Base-by-base conservation (phyloP, 2,113 vertebrate genomes). In the Sigmodon hispidus region DNA sequence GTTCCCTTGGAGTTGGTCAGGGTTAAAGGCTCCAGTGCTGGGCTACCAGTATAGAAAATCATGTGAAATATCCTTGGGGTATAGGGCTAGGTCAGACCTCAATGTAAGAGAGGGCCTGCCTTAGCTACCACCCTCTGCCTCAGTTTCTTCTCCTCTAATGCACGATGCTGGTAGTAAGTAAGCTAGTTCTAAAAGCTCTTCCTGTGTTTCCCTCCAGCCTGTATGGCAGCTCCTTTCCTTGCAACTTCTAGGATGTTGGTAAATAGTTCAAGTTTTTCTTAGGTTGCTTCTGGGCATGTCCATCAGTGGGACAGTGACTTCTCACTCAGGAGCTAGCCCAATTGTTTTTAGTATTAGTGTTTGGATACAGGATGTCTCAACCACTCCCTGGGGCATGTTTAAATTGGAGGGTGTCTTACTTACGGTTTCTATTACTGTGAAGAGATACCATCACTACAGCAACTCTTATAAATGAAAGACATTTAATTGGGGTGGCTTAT, bases 161-260 rank as follows among this genome's bases (percentile, higher is more conserved):
- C 15, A 36, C 11, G n/a, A 21, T 57, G 48, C 19, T 67, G 63
- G 50, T 52, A 59, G 50, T 52, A 59, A 83, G 3, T 0, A 8
- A 7, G 31, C 11, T 26, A 5, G 7, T 29, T 63, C 45, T 6
- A 0, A 15, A 57, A 1, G 5, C 7, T 6, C 79, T 83, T 10
- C 70, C 50, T 72, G 19, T 40, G 19, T 72, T n/a, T 72, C n/a
- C 8, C 69, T 72, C n/a, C 36, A 72, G 36, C 19, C 57, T 22
- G 17, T 7, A 7, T 13, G 43, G 57, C 24, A 5, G 22, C 72
- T 63, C 52, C 3, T 76, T 72, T 72, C 50, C 40, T 50, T 77
- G 24, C 31, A 69, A n/a, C 34, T 31, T 40, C 52, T 3, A 0
- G 7, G 57, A 12, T 29, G 10, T 13, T 29, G 10, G 67, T 36